phyloP scores from a whole-genome alignment of 2,797 vertebrate genomes.

The Crypturellus tataupa region DNA sequence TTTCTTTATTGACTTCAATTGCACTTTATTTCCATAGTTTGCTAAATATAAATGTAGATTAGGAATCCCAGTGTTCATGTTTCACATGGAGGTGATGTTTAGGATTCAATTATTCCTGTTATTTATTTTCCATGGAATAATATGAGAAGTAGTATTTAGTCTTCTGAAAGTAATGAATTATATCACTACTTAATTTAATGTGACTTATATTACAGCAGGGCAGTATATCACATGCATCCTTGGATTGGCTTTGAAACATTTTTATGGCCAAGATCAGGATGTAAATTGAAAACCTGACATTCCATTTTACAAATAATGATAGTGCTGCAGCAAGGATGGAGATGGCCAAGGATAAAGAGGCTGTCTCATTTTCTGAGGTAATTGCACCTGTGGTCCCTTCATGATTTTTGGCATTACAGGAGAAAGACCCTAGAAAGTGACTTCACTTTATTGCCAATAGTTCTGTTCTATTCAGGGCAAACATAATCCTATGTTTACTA shows the following conservation, averaged over 20 bases:
- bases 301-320: conserved; percentile 48
- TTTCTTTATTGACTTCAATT: background rate
- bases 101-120: conserved; percentile 18
- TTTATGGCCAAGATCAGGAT: conserved; percentile 49
- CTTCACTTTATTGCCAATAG: background rate
- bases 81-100: background rate
- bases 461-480: background rate
- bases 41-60: background rate
- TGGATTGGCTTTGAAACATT: conserved; percentile 51
- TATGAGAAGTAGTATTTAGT: conserved; percentile 47
- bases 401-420: conserved; percentile 2
- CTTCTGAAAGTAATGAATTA: conserved; percentile 56
- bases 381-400: background rate
- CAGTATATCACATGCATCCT: conserved; percentile 49
- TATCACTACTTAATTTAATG: conserved; percentile 60
- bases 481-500: background rate
- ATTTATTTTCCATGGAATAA: conserved; percentile 46
- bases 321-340: background rate
- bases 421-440: background rate
- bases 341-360: conserved; percentile 30
- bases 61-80: background rate
- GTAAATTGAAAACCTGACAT: conserved; percentile 67
- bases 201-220: conserved; percentile 17
- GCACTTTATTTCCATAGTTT: background rate
- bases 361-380: conserved; percentile 20